A percentile compares a stretch with the other conserved stretches of the same genome.
phyloP scores from a whole-genome alignment of 2,888 invertebrate species.

The Cancer borealis region DNA sequence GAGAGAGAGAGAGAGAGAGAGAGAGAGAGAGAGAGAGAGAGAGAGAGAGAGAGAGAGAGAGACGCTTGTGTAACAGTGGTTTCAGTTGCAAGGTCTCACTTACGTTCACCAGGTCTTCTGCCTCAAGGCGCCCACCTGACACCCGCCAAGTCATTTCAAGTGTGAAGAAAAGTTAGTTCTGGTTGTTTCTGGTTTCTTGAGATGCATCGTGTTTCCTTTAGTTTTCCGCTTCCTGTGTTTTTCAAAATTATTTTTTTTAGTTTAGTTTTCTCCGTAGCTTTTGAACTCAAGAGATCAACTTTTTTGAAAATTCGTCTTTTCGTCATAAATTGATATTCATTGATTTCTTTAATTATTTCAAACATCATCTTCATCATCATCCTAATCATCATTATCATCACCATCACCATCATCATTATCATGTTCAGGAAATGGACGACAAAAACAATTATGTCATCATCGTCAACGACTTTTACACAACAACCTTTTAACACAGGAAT shows the following conservation, averaged over 20 bases:
- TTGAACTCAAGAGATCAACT: too few relatives aligned
- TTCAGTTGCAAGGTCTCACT: neutral
- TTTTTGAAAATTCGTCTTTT: too few relatives aligned
- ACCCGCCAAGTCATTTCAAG: neutral
- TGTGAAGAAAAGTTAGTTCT: neutral
- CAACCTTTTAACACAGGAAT: too few relatives aligned
- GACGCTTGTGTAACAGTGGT: neutral
- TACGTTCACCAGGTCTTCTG: constrained; percentile 3
- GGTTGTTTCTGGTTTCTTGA: constrained; percentile 6
- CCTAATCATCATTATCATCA: too few relatives aligned
- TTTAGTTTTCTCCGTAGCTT: too few relatives aligned
- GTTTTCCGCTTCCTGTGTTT: neutral
- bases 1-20: constrained; percentile 29
- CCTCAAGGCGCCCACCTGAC: neutral
- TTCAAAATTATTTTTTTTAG: neutral
- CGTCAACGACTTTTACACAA: too few relatives aligned
- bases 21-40: constrained; percentile 35
- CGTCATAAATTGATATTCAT: too few relatives aligned
- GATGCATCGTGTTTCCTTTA: neutral
- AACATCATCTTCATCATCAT: too few relatives aligned
- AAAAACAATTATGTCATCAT: too few relatives aligned
- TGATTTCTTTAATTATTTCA: too few relatives aligned
- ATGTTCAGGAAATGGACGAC: too few relatives aligned
- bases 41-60: neutral
- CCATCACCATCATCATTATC: too few relatives aligned